These are phyloP conservation scores for Mirounga angustirostris DNA, from an alignment of 2,113 vertebrate species.

Conservation along the genomic window DNA sequence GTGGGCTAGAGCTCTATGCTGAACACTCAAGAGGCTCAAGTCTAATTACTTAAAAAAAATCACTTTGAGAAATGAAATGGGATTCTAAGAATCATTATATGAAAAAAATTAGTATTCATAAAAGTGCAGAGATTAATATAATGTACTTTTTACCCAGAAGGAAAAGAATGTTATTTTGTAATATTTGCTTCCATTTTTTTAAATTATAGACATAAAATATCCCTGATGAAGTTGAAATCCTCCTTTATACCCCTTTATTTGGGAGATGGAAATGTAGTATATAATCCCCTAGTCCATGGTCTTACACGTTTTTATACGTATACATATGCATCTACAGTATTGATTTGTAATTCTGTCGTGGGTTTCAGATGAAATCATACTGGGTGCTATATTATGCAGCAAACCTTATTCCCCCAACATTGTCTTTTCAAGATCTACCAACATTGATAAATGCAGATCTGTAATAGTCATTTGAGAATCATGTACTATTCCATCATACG, in stretches of 20 bases:
- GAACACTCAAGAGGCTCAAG: neutral
- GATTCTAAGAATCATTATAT: neutral
- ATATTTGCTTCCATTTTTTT: neutral
- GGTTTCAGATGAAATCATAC: neutral
- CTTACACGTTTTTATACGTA: neutral
- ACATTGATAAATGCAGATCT: neutral
- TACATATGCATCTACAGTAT: neutral
- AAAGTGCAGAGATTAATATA: slow-evolving; percentile 9
- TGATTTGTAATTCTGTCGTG: neutral
- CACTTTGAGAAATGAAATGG: neutral
- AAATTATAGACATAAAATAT: neutral
- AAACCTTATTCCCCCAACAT: too few species aligned
- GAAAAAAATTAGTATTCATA: neutral
- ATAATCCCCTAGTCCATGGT: neutral
- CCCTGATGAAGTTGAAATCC: neutral
- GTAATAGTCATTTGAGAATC: neutral
- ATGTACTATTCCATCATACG: neutral
- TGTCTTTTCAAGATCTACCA: neutral
- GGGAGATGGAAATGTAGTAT: neutral
- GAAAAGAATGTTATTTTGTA: neutral
- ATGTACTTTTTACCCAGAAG: neutral
- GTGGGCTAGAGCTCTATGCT: neutral
- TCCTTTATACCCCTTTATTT: neutral
- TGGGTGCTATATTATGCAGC: neutral
- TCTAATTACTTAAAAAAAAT: neutral